These are phyloP conservation scores for Mimachlamys varia DNA, from an alignment of 2,888 invertebrate species.

Conservation along the genomic window DNA sequence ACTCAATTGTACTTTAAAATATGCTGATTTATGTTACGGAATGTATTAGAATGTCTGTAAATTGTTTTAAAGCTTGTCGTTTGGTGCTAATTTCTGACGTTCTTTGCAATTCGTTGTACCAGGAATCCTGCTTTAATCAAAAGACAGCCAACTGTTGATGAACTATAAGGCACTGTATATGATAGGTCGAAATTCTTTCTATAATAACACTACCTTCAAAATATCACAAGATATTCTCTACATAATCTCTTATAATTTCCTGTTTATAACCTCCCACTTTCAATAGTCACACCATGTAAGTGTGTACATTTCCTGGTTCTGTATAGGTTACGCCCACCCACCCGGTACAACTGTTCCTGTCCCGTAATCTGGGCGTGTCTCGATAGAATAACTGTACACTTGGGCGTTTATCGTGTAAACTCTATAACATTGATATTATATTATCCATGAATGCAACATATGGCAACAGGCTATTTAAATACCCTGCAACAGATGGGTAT, in stretches of 20 bases:
- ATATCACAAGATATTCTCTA: not conserved
- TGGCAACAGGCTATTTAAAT: not conserved
- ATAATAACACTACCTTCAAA: no score
- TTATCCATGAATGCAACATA: not conserved
- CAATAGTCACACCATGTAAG: not conserved
- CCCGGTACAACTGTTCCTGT: not conserved
- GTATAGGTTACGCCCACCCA: not conserved
- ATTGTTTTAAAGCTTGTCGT: no score
- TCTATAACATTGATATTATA: not conserved
- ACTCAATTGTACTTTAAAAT: no score
- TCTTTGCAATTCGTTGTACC: no score
- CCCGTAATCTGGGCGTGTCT: not conserved
- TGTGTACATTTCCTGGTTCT: not conserved
- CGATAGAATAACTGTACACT: not conserved
- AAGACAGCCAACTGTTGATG: no score
- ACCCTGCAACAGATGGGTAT: not conserved
- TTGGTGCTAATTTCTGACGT: no score
- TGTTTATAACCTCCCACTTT: not conserved
- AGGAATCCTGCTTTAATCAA: no score
- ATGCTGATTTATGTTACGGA: no score
- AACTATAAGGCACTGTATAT: no score
- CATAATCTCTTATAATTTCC: not conserved
- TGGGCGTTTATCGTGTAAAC: not conserved
- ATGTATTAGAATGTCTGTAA: no score
- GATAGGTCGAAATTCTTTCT: no score